Conservation (phyloP, 2,888 invertebrate species). For the Drosophila neotestacea region DNA sequence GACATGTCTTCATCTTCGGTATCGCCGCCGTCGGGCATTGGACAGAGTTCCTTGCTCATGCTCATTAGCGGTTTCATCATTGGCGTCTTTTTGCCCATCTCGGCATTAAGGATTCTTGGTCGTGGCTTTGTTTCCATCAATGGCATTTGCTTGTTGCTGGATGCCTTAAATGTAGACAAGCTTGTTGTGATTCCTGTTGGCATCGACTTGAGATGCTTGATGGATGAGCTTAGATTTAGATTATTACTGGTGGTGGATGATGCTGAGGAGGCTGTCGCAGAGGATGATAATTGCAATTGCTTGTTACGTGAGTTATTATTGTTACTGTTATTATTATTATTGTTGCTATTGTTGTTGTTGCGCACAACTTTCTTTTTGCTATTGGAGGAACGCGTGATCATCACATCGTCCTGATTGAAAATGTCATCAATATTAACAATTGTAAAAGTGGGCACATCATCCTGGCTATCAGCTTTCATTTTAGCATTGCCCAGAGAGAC, state of each 20-base stretch:
- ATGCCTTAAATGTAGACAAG: conserved; percentile 12
- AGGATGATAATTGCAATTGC: conserved; percentile 19
- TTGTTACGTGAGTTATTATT: conserved; percentile 40
- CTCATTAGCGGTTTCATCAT: conserved; percentile 82
- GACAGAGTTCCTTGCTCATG: conserved; percentile 76
- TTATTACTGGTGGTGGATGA: conserved; percentile 12
- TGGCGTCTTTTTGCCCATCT: conserved; percentile 82
- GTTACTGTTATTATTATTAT: conserved; percentile 32
- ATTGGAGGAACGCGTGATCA: conserved; percentile 65
- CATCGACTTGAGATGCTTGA: conserved; percentile 32
- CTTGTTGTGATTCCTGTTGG: conserved; percentile 20
- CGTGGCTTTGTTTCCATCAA: conserved; percentile 68
- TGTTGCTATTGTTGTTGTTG: conserved; percentile 16
- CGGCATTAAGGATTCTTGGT: conserved; percentile 83
- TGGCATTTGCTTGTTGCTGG: conserved; percentile 14
- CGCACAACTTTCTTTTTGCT: conserved; percentile 37
- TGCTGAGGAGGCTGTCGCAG: conserved; percentile 18
- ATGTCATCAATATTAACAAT: conserved; percentile 85
- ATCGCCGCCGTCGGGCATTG: conserved; percentile 55
- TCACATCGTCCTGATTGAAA: conserved; percentile 84
- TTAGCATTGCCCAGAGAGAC: not conserved
- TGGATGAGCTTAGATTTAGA: conserved; percentile 11
- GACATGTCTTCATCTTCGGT: conserved; percentile 68
- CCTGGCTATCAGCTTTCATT: conserved; percentile 30
- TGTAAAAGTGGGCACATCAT: conserved; percentile 85